Evolutionary conservation across 2,113 vertebrate genomes (phyloP).

Genomic region (Anas platyrhynchos): DNA sequence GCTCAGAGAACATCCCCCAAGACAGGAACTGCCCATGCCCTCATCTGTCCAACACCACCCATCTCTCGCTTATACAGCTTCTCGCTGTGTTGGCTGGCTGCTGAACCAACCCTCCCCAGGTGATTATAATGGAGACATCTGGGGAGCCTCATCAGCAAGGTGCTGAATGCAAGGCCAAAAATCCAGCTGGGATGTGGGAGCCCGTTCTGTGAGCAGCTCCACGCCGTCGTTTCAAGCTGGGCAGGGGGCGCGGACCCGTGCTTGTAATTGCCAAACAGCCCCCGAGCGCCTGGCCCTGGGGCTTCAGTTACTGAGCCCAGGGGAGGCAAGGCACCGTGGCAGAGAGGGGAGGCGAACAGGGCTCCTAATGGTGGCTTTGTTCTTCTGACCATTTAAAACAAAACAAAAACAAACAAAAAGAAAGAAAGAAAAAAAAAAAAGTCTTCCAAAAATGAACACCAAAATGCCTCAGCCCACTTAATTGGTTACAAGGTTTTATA

Average conservation of each 20-base stretch:
- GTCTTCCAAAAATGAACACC: background rate
- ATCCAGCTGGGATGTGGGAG: background rate
- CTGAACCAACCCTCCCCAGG: background rate
- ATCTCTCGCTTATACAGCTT: background rate
- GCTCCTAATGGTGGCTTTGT: background rate
- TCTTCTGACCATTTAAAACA: background rate
- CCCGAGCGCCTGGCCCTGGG: background rate
- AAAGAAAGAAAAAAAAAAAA: background rate
- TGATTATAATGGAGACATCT: background rate
- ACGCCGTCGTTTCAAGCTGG: background rate
- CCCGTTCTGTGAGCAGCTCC: background rate
- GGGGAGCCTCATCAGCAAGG: background rate
- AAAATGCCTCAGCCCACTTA: slow-evolving; percentile 54
- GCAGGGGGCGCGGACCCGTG: background rate
- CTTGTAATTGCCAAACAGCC: background rate
- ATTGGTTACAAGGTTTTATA: slow-evolving; percentile 58
- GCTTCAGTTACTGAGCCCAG: background rate
- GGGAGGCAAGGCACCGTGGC: background rate
- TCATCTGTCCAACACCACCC: background rate
- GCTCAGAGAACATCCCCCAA: background rate
- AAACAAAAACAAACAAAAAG: background rate
- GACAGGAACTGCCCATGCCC: fast-evolving
- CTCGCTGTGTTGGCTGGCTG: background rate
- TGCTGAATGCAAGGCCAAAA: background rate
- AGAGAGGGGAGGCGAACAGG: background rate